These are phyloP conservation scores for Anthrax anthrax DNA, from an alignment of 2,888 invertebrate genomes.

Conservation along the genomic window DNA sequence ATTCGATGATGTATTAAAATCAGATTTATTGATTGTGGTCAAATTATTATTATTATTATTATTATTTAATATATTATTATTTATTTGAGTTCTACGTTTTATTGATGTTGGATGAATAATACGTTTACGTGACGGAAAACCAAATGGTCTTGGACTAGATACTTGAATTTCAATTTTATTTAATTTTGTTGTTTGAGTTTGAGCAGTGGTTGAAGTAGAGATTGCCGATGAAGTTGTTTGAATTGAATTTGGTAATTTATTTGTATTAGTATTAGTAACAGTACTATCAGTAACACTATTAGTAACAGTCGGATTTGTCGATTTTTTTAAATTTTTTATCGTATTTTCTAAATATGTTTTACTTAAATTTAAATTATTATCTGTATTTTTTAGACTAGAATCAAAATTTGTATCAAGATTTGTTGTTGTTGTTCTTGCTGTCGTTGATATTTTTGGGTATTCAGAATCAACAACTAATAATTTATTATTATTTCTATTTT, in stretches of 20 bases:
- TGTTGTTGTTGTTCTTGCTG: not conserved
- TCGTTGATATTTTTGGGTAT: not conserved
- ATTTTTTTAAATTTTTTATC: too few relatives aligned
- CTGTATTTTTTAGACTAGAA: constrained; percentile 20
- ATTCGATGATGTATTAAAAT: constrained; percentile 9
- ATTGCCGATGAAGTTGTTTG: not conserved
- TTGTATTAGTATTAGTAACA: constrained; percentile 1
- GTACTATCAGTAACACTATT: not conserved
- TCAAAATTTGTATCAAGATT: constrained; percentile 14
- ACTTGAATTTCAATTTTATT: constrained; percentile 22
- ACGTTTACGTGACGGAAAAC: constrained; percentile 36
- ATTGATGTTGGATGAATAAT: constrained; percentile 32
- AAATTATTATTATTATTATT: too few relatives aligned
- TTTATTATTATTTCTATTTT: not conserved
- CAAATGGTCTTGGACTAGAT: constrained; percentile 40
- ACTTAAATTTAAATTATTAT: constrained; percentile 6
- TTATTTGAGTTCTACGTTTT: too few relatives aligned
- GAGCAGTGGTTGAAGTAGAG: constrained; percentile 10
- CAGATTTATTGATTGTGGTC: too few relatives aligned
- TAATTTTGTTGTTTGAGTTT: constrained; percentile 13
- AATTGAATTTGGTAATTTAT: not conserved
- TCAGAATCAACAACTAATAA: not conserved
- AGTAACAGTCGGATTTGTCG: too few relatives aligned
- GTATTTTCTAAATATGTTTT: not conserved
- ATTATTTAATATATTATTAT: too few relatives aligned